Percentiles rank a stretch among this genome's conserved stretches.
phyloP scores from a whole-genome alignment of 2,888 invertebrate species.

The Podotricha telesiphe region DNA sequence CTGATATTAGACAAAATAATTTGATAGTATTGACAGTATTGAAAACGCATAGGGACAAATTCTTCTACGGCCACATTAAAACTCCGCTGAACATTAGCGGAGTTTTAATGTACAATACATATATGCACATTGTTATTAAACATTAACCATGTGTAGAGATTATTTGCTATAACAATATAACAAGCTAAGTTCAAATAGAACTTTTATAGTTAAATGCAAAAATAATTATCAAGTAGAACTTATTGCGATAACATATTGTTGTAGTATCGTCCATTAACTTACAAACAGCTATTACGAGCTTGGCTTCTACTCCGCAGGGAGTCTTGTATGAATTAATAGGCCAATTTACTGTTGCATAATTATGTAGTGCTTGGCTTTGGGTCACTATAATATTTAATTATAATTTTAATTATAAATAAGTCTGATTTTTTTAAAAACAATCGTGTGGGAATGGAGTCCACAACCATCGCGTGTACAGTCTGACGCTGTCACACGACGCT shows the following conservation, averaged over 20 bases:
- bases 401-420: too few species aligned
- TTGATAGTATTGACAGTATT: too few species aligned
- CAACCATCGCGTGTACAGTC: too few species aligned
- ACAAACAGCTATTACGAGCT: conserved; percentile 30
- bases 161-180: not conserved
- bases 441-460: too few species aligned
- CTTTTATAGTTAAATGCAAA: not conserved
- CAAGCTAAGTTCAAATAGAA: not conserved
- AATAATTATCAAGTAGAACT: not conserved
- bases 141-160: not conserved
- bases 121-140: not conserved
- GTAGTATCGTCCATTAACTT: conserved; percentile 28
- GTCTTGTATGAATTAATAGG: conserved; percentile 26
- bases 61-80: too few species aligned
- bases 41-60: too few species aligned
- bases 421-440: too few species aligned
- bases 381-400: conserved; percentile 7
- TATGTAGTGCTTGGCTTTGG: conserved; percentile 17
- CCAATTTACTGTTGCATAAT: conserved; percentile 27
- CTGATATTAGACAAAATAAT: too few species aligned
- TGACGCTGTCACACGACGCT: too few species aligned
- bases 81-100: too few species aligned
- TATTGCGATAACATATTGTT: conserved; percentile 20
- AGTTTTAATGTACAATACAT: not conserved
- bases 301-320: conserved; percentile 24